Base-by-base conservation (phyloP, 2,888 invertebrate species). In the Arge pagana region DNA sequence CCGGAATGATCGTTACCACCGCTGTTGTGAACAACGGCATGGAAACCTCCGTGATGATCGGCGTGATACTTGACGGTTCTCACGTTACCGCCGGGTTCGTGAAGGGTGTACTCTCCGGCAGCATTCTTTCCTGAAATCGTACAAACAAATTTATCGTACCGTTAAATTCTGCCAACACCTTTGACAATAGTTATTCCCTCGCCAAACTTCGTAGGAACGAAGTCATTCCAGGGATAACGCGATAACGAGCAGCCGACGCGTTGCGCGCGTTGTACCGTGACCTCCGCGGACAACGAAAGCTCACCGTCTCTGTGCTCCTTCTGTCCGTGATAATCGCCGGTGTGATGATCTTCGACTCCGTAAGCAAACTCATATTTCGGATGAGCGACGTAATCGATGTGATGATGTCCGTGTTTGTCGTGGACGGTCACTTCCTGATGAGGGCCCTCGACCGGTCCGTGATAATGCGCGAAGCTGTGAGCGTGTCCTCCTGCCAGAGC, bases 41-140 rank as follows among this genome's bases (percentile, higher is more conserved):
- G 72, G 63, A 77, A 78, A 50, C 77, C 77, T 8, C 70, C 70
- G 41, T 72, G 72, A 21, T 69, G 76, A 45, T 76, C 77, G 1
- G 70, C 68, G 49, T 67, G 68, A 48, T 74, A 74, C 50, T 70
- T 74, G 21, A 74, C 74, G 5, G 67, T 70, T 3, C 74, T 67
- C 24, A 63, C 64, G 48, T 71, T 70, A 41, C 77, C 77, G 43
- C 76, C 78, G 5, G 78, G 76, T 53, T 78, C 78, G 36, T 74
- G 70, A 13, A 78, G 61, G 7, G 69, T 71, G 59, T 78, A 78
- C 43, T 77, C 76, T 6, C 77, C 77, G 19, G 67, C 63, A 8
- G 77, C 73, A 16, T 70, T 64, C 53, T 73, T 67, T 8, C 71
- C 74, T 72, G 52, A 21, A 37, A 36, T 48, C 8, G 24, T 13